These are phyloP conservation scores for Melangyna quadrimaculata DNA, from an alignment of 2,888 invertebrate species.

Conservation along the genomic window DNA sequence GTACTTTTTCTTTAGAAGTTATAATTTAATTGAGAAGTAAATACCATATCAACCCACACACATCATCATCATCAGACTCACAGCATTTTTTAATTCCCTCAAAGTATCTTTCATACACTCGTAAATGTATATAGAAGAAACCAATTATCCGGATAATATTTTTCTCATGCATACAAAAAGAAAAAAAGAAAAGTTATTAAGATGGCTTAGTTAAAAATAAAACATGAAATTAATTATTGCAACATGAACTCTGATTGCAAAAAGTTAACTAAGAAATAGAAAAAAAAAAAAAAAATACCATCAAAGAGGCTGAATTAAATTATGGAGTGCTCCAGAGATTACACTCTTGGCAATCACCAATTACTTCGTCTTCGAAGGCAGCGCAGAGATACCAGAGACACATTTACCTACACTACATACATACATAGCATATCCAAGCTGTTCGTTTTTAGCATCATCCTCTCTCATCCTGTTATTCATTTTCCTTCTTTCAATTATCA, in stretches of 20 bases:
- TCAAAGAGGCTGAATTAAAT: conserved; percentile 55
- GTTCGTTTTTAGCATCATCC: conserved; percentile 9
- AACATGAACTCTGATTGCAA: conserved; percentile 50
- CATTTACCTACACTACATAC: too few species aligned
- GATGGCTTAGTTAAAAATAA: conserved; percentile 29
- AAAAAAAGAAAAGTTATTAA: conserved; percentile 10
- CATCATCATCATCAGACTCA: too few species aligned
- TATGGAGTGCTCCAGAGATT: conserved; percentile 49
- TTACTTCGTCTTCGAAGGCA: conserved; percentile 32
- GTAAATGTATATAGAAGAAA: background rate
- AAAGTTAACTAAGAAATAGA: conserved; percentile 31
- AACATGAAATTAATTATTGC: conserved; percentile 42
- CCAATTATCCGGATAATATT: conserved; percentile 31
- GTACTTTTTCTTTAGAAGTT: background rate
- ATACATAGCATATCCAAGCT: conserved; percentile 10
- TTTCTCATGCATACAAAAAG: conserved; percentile 7
- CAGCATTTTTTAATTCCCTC: background rate
- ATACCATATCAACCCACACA: background rate
- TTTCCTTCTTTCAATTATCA: conserved; percentile 17
- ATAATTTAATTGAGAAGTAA: background rate
- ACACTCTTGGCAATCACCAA: conserved; percentile 58
- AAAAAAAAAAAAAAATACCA: conserved; percentile 24
- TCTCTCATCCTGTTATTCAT: conserved; percentile 27
- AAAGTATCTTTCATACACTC: background rate
- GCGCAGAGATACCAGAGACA: background rate